Evolutionary conservation across 2,888 invertebrate species (phyloP), one percentile per base, ranked within the genome.

Genomic region (Ctenicera cuprea): DNA sequence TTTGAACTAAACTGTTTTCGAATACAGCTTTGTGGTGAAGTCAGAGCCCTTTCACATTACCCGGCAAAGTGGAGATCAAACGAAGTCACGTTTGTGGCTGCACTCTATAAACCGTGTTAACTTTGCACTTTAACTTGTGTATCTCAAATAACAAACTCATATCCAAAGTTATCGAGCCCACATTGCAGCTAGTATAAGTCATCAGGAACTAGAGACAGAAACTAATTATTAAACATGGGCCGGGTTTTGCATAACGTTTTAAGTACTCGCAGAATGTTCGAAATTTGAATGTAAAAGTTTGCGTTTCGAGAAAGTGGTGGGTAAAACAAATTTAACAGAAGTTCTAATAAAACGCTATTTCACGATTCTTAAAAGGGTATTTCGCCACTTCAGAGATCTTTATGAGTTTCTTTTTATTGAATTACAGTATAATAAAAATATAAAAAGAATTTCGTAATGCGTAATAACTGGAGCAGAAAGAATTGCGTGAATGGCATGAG

Each of bases 401-500:
- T 65, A 65, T 38, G 50, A 65, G 65, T 37, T 50, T n/a, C 38
- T 33, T 9, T 66, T 41, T 66, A 67, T 57, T 57, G 54, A 54
- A 67, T 67, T 67, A 67, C 41, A 16, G 41, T 67, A 37, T 41
- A 57, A 67, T 26, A 26, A 59, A 68, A 68, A 59, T 26, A 43
- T 41, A 43, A 69, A 69, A 61, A 14, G 62, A 70, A 70, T 52
- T 16, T 30, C 33, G 33, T 68, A 61, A 70, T 63, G 63, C 45
- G 61, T 37, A 68, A 70, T 63, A 70, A 63, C 43, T 45, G 16
- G 68, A 61, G 48, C 62, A 26, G 52, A 18, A 50, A 41, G 52
- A 70, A 54, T 45, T 61, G 59, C 63, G 70, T 63, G 70, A 70
- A 70, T 62, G n/a, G 70, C 70, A 70, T 70, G 61, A 68, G 61